Evolutionary conservation across 2,888 invertebrate genomes (phyloP).

Genomic region (Lysandra coridon): DNA sequence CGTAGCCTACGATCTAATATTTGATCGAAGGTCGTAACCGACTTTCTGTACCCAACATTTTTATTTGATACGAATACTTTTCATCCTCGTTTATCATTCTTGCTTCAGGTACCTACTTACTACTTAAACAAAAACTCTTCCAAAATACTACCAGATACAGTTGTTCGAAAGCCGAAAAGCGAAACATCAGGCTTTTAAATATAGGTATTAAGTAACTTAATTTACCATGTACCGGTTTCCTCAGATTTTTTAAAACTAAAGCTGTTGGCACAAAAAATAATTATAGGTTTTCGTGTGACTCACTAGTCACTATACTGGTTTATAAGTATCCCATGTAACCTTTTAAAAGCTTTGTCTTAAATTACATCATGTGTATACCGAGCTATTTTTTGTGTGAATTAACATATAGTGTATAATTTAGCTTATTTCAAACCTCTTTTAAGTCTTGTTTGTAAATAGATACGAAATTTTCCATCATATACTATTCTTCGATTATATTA

Average conservation of each 20-base stretch:
- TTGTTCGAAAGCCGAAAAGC: not conserved
- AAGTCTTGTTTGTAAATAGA: not conserved
- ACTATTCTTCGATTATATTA: too few species aligned
- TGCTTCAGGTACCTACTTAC: too few species aligned
- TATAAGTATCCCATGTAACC: not conserved
- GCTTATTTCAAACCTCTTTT: too few species aligned
- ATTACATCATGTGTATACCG: not conserved
- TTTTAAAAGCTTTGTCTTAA: not conserved
- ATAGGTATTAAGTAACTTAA: not conserved
- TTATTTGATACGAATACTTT: too few species aligned
- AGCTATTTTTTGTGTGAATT: not conserved
- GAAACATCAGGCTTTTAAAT: not conserved
- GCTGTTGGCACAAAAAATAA: not conserved
- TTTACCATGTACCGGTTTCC: not conserved
- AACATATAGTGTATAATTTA: not conserved
- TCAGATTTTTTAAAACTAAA: not conserved
- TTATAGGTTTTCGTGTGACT: slow-evolving; percentile 3
- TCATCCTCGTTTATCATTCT: too few species aligned
- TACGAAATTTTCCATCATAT: not conserved
- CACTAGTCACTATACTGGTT: not conserved
- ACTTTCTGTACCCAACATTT: too few species aligned
- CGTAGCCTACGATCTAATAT: too few species aligned
- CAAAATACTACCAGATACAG: not conserved
- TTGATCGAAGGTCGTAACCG: too few species aligned
- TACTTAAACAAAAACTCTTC: too few species aligned